Base-by-base conservation (phyloP, 2,797 vertebrate genomes). In the Rhinophrynus dorsalis region DNA sequence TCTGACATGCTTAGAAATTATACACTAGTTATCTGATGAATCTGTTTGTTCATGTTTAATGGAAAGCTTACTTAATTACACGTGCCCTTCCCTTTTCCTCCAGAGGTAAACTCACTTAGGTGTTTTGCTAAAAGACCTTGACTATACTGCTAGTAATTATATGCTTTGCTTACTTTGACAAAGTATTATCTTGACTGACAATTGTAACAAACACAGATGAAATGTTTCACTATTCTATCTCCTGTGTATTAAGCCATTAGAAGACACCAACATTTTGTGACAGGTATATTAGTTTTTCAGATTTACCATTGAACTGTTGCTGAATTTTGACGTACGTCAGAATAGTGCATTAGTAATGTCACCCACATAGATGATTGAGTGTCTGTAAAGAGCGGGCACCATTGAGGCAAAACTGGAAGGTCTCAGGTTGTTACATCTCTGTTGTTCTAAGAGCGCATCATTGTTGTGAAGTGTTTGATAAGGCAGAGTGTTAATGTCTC, bases 11-110 rank as follows among this genome's bases (percentile, higher is more conserved):
- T n/a, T n/a, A n/a, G n/a, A n/a, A n/a, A 93, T 85, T 77, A 91
- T 94, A 90, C 84, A 79, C 89, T 94, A 94, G 95, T 95, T 93
- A 94, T 89, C 91, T 89, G 76, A 88, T 91, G 92, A 94, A 93
- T 93, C 79, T 89, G 90, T 93, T 89, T 87, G 89, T 88, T 94
- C 90, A 84, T 86, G 91, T 91, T 85, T 86, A 84, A 86, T 87
- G 83, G 89, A 82, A 80, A 81, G 88, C 83, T 87, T 85, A 85
- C 88, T 87, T 94, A 92, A 94, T 90, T 93, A 89, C 86, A 83
- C 78, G 79, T 79, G 82, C 82, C 77, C 77, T 86, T 86, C 82
- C 78, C 85, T 87, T 85, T 79, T 73, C 80, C 84, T 75, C 63
- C 69, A 86, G 85, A 77, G 81, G 80, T 59, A 58, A 77, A 77